Conservation (phyloP, 2,888 invertebrate genomes). For the Sinhomidia bicolor region DNA sequence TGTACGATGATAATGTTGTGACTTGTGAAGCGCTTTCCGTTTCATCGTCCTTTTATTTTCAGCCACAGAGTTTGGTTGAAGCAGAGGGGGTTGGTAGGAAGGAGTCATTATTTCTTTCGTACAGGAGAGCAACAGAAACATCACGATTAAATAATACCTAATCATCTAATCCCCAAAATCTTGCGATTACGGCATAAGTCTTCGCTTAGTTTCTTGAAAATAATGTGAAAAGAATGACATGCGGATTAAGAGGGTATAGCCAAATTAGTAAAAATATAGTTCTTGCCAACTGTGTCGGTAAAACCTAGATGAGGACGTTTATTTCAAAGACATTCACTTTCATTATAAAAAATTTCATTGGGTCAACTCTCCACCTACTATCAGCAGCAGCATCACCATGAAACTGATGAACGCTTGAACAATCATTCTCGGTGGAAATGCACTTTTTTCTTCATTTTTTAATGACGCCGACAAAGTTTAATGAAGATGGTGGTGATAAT, state of each 20-base stretch:
- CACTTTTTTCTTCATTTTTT: neutral
- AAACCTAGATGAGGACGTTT: neutral
- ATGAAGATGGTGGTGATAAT: neutral
- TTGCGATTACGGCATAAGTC: neutral
- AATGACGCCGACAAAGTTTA: neutral
- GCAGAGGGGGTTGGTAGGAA: neutral
- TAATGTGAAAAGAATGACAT: neutral
- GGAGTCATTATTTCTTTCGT: neutral
- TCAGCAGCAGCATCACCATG: neutral
- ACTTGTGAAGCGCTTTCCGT: neutral
- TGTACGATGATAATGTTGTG: neutral
- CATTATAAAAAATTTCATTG: neutral
- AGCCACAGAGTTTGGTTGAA: neutral
- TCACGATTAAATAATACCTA: neutral
- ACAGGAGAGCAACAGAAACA: neutral
- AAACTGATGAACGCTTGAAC: neutral
- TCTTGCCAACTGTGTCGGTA: slow-evolving; percentile 25
- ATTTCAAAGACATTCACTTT: neutral
- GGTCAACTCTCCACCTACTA: neutral
- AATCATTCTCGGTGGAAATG: neutral
- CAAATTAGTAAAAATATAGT: neutral
- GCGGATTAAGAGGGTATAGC: neutral
- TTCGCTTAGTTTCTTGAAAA: neutral
- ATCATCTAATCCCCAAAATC: neutral
- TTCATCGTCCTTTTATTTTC: neutral